Evolutionary conservation across 1,140 invertebrate genomes (phyloP), one percentile per base, ranked within the genome.

Genomic region (Phymastichus coffea): DNA sequence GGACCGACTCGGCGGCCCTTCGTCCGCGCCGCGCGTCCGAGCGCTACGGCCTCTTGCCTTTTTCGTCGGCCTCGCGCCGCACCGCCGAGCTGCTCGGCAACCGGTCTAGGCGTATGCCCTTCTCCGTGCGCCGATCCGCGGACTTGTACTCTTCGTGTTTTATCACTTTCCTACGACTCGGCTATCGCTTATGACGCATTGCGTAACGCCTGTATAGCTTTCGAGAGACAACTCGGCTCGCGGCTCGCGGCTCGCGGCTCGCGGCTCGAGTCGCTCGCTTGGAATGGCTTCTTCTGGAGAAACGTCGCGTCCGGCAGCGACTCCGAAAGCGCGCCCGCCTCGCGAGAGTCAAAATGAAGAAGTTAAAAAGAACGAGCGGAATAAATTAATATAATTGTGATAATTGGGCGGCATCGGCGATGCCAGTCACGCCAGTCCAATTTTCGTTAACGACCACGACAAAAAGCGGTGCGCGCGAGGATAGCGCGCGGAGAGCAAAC

Each of bases 101-200:
- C 75, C 72, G 73, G 72, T 76, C 69, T 76, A 75, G 70, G 71
- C 70, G 68, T 75, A 68, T 65, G 65, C 61, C 14, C 38, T 47
- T 51, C 63, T 63, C 56, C 63, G 48, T 53, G 14, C n/a, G n/a
- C n/a, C n/a, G n/a, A n/a, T n/a, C n/a, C 14, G 4, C 35, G 15
- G 26, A 14, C 26, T 7, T 17, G 28, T 7, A 47, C 44, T 47
- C 23, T 25, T 28, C 14, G n/a, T 48, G 38, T 23, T 57, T 57
- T 57, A 57, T 57, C 54, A 57, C 54, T 57, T 57, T 57, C 54
- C 17, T 47, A 57, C 30, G 43, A n/a, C n/a, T n/a, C n/a, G n/a
- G n/a, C n/a, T n/a, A n/a, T n/a, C n/a, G n/a, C n/a, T 48, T 23
- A n/a, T 33, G 28, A 4, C 33, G 19, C 41, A 23, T 44, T 23